phyloP scores from a whole-genome alignment of 2,888 invertebrate species.

The Eupeodes latifasciatus region DNA sequence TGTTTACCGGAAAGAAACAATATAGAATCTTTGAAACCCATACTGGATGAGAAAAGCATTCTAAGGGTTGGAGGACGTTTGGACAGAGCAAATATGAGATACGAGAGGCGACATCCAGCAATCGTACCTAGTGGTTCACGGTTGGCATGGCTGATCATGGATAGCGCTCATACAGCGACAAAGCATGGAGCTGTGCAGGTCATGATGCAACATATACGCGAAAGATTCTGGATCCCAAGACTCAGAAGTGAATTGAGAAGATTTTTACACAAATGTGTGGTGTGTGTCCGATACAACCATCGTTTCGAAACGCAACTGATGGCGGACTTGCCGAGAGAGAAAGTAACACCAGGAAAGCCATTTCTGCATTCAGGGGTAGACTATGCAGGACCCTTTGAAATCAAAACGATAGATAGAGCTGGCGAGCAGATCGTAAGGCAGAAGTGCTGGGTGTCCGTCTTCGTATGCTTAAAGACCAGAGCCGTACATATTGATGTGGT shows the following conservation, averaged over 20 bases:
- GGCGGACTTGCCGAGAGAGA: background rate
- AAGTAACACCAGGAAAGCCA: background rate
- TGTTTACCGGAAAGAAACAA: slow-evolving; percentile 14
- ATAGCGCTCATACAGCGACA: too few relatives aligned
- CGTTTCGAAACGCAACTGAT: background rate
- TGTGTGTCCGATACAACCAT: slow-evolving; percentile 13
- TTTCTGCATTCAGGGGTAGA: background rate
- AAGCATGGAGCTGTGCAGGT: too few relatives aligned
- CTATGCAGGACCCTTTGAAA: too few relatives aligned
- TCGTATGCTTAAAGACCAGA: background rate
- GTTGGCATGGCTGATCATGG: slow-evolving; percentile 14
- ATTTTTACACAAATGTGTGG: background rate
- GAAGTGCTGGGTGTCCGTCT: too few relatives aligned
- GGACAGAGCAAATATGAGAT: background rate
- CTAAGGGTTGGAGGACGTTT: slow-evolving; percentile 4
- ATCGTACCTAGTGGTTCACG: background rate
- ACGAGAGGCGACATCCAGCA: background rate
- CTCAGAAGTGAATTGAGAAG: background rate
- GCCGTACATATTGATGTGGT: background rate
- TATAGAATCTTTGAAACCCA: background rate
- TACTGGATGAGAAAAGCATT: background rate
- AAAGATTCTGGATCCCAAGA: background rate
- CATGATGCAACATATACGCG: too few relatives aligned
- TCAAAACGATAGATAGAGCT: too few relatives aligned
- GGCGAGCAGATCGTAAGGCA: too few relatives aligned